Evolutionary conservation across 2,797 vertebrate genomes (phyloP).

Genomic region (Hemibagrus guttatus): DNA sequence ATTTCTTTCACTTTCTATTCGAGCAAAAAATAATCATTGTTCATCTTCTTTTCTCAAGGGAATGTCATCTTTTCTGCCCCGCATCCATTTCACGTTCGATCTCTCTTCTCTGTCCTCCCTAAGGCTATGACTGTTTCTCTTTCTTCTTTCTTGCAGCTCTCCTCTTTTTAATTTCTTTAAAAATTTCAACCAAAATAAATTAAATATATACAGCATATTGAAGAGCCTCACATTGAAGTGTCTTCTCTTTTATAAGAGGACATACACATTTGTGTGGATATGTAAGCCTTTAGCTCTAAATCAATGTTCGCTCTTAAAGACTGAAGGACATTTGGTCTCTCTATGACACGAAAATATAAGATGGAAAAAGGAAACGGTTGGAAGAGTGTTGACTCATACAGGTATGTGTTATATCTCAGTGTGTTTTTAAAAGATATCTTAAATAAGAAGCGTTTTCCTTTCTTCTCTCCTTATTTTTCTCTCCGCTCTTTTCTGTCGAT

Average conservation of each 20-base stretch:
- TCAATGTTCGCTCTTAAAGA: neutral
- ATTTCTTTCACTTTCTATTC: conserved; percentile 8
- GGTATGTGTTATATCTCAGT: no score
- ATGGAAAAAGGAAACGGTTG: neutral
- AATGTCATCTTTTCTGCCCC: conserved; percentile 62
- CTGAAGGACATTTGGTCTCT: neutral
- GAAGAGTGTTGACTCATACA: neutral
- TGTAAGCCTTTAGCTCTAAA: neutral
- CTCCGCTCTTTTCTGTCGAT: neutral
- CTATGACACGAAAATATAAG: neutral
- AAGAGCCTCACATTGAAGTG: conserved; percentile 59
- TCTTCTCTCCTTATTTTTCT: neutral
- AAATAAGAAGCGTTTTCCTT: neutral
- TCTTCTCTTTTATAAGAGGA: conserved; percentile 53
- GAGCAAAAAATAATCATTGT: conserved; percentile 45
- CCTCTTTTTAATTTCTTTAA: neutral
- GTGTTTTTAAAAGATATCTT: neutral
- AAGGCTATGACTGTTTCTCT: conserved; percentile 61
- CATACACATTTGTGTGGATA: neutral
- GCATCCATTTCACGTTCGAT: conserved; percentile 41
- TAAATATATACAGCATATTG: conserved; percentile 22
- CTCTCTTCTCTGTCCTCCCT: conserved; percentile 54
- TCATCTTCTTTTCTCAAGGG: conserved; percentile 71
- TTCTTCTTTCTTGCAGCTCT: neutral
- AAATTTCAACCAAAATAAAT: no score